These are phyloP conservation scores for Symphodus melops DNA, from an alignment of 2,113 vertebrate genomes.

Conservation along the genomic window DNA sequence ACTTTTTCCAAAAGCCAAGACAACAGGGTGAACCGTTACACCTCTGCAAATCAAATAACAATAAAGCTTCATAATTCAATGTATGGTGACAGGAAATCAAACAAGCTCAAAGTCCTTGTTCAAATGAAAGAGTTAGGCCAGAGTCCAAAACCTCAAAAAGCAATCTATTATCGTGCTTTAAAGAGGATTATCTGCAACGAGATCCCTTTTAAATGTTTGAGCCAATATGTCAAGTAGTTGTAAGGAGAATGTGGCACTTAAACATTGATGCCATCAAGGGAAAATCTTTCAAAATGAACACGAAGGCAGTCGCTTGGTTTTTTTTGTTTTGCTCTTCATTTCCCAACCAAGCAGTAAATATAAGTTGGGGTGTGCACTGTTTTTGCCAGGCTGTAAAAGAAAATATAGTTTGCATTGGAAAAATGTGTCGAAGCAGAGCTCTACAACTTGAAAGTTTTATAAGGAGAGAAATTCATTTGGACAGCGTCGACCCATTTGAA, in stretches of 20 bases:
- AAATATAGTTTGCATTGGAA: constrained; percentile 31
- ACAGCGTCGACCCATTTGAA: constrained; percentile 15
- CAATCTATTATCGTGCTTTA: too few relatives aligned
- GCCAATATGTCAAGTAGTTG: neutral
- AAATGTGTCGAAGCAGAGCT: constrained; percentile 21
- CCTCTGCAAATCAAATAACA: too few relatives aligned
- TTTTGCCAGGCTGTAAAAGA: constrained; percentile 8
- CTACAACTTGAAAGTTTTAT: constrained; percentile 7
- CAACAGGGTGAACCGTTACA: too few relatives aligned
- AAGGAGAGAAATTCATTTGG: constrained; percentile 28
- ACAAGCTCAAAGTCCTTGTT: too few relatives aligned
- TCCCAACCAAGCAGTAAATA: neutral
- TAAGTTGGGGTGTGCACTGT: neutral
- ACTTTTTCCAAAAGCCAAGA: too few relatives aligned
- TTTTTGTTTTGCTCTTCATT: neutral
- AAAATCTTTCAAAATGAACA: neutral
- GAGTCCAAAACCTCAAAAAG: too few relatives aligned
- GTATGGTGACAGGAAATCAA: too few relatives aligned
- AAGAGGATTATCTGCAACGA: too few relatives aligned
- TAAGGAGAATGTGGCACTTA: neutral
- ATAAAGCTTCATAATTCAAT: too few relatives aligned
- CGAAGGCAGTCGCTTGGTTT: too few relatives aligned
- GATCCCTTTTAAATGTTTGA: too few relatives aligned
- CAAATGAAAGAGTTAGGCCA: too few relatives aligned
- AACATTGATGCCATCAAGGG: neutral